Conservation (phyloP, 1,140 invertebrate genomes). For the Bombus vancouverensis region DNA sequence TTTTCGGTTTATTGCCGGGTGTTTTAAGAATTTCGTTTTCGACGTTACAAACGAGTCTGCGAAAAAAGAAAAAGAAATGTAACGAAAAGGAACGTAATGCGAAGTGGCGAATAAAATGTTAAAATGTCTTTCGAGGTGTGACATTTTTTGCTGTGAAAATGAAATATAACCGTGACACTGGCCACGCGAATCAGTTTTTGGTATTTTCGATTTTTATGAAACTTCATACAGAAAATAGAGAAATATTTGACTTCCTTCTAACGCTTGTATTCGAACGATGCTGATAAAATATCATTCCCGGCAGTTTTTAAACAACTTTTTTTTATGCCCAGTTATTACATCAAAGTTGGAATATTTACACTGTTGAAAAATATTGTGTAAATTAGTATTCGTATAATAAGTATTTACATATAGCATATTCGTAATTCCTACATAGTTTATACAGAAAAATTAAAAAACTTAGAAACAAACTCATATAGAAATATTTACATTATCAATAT, state of each 20-base stretch:
- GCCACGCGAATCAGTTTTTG: not conserved
- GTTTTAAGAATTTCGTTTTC: not conserved
- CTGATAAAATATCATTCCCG: not conserved
- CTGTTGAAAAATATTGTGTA: too few species aligned
- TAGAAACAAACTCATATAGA: not conserved
- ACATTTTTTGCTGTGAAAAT: not conserved
- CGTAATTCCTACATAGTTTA: not conserved
- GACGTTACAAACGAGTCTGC: not conserved
- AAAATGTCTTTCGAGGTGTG: not conserved
- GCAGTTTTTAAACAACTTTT: not conserved
- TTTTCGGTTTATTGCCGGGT: not conserved
- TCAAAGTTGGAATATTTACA: not conserved
- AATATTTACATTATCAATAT: not conserved
- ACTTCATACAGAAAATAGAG: not conserved
- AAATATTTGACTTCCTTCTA: not conserved
- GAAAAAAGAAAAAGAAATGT: too few species aligned
- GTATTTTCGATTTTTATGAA: not conserved
- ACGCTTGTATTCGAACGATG: not conserved
- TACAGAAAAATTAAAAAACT: too few species aligned
- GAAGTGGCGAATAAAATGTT: not conserved
- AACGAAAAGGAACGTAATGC: not conserved
- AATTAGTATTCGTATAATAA: not conserved
- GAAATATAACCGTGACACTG: not conserved
- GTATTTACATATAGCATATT: too few species aligned
- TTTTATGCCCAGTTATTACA: not conserved